Evolutionary conservation across 1,140 invertebrate genomes (phyloP).

Genomic region (Nephila pilipes): DNA sequence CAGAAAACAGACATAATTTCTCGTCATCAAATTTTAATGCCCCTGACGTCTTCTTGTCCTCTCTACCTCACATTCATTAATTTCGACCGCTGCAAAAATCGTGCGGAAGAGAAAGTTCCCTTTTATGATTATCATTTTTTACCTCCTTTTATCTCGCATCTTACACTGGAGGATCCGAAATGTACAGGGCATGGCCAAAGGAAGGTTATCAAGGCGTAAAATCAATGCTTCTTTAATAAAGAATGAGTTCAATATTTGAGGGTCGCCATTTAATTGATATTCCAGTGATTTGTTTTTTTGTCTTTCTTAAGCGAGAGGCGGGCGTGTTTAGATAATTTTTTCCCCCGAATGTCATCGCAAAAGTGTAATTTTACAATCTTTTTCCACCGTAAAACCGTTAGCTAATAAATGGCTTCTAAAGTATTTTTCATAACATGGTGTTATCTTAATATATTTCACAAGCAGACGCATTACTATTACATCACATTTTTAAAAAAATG

Average conservation of each 20-base stretch:
- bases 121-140: slow-evolving; percentile 48
- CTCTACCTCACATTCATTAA: slow-evolving; percentile 60
- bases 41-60: slow-evolving; percentile 53
- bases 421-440: too few species aligned
- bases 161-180: background rate
- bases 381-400: too few species aligned
- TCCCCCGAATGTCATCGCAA: too few species aligned
- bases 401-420: too few species aligned
- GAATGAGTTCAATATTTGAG: slow-evolving; percentile 9
- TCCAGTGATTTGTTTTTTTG: background rate
- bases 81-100: slow-evolving; percentile 62
- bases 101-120: slow-evolving; percentile 17
- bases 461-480: too few species aligned
- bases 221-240: slow-evolving; percentile 3
- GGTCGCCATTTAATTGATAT: slow-evolving; percentile 17
- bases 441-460: too few species aligned
- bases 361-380: too few species aligned
- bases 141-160: slow-evolving; percentile 4
- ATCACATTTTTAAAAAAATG: too few species aligned
- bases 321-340: too few species aligned
- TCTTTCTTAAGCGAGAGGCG: background rate
- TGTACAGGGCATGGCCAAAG: slow-evolving; percentile 13
- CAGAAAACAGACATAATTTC: slow-evolving; percentile 76
- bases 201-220: slow-evolving; percentile 3
- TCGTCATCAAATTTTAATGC: slow-evolving; percentile 75